A percentile compares a stretch with the other conserved stretches of the same genome.
These are phyloP conservation scores for Nephrotoma flavescens DNA, from an alignment of 2,888 invertebrate species.

Conservation along the genomic window DNA sequence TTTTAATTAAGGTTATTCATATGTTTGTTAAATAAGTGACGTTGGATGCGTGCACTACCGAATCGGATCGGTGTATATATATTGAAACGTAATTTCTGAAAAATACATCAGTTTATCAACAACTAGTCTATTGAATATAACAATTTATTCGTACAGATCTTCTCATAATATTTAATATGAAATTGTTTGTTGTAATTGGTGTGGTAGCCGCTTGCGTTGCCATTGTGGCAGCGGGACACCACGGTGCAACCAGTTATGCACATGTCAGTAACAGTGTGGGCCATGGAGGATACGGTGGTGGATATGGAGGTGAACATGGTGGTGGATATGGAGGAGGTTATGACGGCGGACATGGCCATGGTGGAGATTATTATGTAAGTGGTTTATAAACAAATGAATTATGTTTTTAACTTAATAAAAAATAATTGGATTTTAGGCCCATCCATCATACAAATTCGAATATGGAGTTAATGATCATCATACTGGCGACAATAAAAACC, in stretches of 20 bases:
- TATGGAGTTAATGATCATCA: constrained; percentile 36
- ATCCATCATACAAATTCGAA: constrained; percentile 34
- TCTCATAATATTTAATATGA: not conserved
- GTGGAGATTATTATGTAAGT: not conserved
- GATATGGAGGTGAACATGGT: not conserved
- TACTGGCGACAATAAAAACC: constrained; percentile 34
- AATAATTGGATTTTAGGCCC: constrained; percentile 6
- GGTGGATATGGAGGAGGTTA: not conserved
- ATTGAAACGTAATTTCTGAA: not conserved
- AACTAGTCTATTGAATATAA: not conserved
- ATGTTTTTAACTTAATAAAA: not conserved
- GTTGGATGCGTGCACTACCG: not conserved
- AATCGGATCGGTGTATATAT: not conserved
- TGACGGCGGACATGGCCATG: not conserved
- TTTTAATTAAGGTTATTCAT: not conserved
- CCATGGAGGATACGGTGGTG: not conserved
- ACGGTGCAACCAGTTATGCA: not conserved
- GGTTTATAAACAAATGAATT: not conserved
- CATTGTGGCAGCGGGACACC: not conserved
- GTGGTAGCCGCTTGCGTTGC: not conserved
- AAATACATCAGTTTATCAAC: not conserved
- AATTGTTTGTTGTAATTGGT: not conserved
- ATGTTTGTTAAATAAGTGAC: not conserved
- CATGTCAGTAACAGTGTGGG: not conserved
- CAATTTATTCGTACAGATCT: not conserved